Evolutionary conservation across 1,140 invertebrate genomes (phyloP), one percentile per base, ranked within the genome.

Genomic region (Dinothrombium tinctorium): DNA sequence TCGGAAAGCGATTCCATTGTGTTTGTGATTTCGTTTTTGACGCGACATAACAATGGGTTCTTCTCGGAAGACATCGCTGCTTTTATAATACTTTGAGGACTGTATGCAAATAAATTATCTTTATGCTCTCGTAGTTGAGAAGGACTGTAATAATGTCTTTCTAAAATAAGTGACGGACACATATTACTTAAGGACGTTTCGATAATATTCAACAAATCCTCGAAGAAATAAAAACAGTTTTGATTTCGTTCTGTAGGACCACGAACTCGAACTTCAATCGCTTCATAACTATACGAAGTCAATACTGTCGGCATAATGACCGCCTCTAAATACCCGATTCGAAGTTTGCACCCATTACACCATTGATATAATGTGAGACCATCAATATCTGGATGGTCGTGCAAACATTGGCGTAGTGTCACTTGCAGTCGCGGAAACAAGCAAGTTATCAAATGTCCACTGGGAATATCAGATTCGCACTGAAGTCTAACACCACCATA

Each of bases 321-420:
- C 7, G 36, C 36, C 25, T 82, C 76, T 37, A 77, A 62, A 25
- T 66, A 62, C 2, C 72, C 71, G 38, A 70, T 69, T 50, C 70
- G 74, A 39, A 78, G 64, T 56, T 79, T 79, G n/a, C 72, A 74
- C 12, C 75, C 76, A 39, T 71, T 62, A 54, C 68, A 69, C 76
- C 77, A 83, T 53, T 82, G 77, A 48, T 76, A 74, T 9, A 83
- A 57, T 56, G 81, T 76, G 15, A 39, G 23, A 22, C 38, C 40
- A 26, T 46, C 28, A 23, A 24, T 39, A 15, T 36, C 33, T 2
- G 24, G n/a, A 39, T 42, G 22, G 19, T 37, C 17, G n/a, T 40
- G 25, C 7, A 42, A 11, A 6, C 20, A 31, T 5, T 19, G 21
- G n/a, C 40, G 23, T 20, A 45, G 21, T 17, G 46, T 44, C 56